Evolutionary conservation across 2,113 vertebrate species (phyloP).

Genomic region (Pardalotus punctatus): DNA sequence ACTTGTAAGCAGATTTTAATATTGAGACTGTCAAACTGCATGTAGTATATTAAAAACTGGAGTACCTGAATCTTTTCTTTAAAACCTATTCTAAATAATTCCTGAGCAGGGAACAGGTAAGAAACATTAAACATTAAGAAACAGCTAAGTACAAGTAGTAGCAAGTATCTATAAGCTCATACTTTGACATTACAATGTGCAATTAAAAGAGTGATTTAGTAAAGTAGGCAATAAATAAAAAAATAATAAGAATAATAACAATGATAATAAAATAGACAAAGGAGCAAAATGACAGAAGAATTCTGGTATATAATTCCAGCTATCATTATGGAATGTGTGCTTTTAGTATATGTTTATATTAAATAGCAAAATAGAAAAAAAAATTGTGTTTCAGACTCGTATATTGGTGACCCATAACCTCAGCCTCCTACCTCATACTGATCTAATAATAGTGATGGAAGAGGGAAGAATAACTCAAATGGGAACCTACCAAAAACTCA

Average conservation of each 20-base stretch:
- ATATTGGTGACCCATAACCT: conserved; percentile 62
- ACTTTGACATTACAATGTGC: background rate
- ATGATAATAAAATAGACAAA: background rate
- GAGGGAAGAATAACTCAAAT: conserved; percentile 31
- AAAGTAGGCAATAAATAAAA: background rate
- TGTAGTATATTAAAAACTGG: background rate
- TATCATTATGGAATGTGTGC: background rate
- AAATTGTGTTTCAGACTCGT: conserved; percentile 44
- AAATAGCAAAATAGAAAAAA: background rate
- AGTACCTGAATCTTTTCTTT: background rate
- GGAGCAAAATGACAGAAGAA: background rate
- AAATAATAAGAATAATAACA: background rate
- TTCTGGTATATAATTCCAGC: background rate
- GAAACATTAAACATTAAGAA: background rate
- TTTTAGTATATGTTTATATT: background rate
- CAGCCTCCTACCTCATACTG: conserved; percentile 12
- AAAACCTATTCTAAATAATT: background rate
- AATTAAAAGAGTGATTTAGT: background rate
- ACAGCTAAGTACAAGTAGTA: background rate
- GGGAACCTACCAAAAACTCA: conserved; percentile 46
- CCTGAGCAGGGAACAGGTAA: background rate
- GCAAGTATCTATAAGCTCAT: background rate
- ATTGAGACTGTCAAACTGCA: background rate
- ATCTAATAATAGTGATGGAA: conserved; percentile 53
- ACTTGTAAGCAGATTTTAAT: background rate